Evolutionary conservation across 1,140 invertebrate species (phyloP), one percentile per base, ranked within the genome.

Genomic region (Zaprionus ornatus): DNA sequence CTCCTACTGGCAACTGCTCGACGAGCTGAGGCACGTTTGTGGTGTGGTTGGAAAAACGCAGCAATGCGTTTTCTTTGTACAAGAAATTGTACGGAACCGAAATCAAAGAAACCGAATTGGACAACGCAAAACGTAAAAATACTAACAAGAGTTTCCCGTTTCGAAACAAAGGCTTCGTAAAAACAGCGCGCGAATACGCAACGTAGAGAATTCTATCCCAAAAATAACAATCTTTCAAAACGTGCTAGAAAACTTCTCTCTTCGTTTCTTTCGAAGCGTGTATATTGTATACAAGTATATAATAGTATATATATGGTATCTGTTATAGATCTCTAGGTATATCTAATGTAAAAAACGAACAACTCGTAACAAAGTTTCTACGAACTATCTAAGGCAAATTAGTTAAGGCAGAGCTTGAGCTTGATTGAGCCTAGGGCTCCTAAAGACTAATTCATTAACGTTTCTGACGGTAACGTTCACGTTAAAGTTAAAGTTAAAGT

Each of bases 11-110:
- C 77, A 65, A 55, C 79, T 84, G 79, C 80, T 72, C 88, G 79
- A 62, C 87, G 87, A 87, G 83, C 80, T 88, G 88, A 91, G 88
- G 88, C 88, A 90, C 85, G 85, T 90, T 90, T 90, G 85, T 90
- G 85, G 81, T 90, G 85, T 86, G 62, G 65, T 40, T 15, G 40
- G 9, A 54, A 75, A 86, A 84, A 84, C 76, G 72, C 29, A 32
- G 76, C 79, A 13, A 13, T 4, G 72, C 78, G 80, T 83, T 79
- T 90, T 65, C 40, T 81, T 88, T 88, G 81, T 90, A 90, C 85
- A 88, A 90, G 40, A 82, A 88, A 90, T 88, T 87, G 80, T 87
- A 84, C 84, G 70, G 65, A 90, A 88, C 81, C 85, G 74, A 90
- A 90, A 90, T 61, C 61, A 61, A 68, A 80, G 80, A 82, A 77